These are phyloP conservation scores for Eidolon helvum DNA, from an alignment of 2,113 vertebrate species.

Conservation along the genomic window DNA sequence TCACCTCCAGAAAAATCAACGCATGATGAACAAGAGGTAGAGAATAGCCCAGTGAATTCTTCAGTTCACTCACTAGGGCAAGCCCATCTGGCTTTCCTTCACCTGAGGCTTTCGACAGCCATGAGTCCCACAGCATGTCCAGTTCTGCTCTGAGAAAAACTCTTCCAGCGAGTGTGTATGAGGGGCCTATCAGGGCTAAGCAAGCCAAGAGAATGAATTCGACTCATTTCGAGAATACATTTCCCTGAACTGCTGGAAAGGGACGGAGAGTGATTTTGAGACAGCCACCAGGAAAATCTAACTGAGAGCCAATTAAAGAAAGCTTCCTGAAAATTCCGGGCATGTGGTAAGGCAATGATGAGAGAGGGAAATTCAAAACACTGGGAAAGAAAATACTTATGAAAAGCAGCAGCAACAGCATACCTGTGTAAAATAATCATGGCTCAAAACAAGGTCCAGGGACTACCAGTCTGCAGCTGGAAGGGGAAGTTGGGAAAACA, in stretches of 20 bases:
- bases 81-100: neutral
- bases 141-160: neutral
- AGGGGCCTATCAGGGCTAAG: neutral
- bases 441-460: conserved; percentile 42
- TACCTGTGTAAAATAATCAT: conserved; percentile 37
- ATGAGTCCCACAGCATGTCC: fast-evolving
- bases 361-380: neutral
- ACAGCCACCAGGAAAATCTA: neutral
- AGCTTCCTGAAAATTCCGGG: neutral
- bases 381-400: neutral
- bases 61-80: neutral
- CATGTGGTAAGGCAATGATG: neutral
- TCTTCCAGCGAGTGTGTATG: fast-evolving
- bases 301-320: neutral
- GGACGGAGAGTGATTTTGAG: neutral
- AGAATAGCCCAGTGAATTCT: neutral
- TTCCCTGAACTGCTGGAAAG: neutral
- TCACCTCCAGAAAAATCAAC: neutral
- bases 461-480: neutral
- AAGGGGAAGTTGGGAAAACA: neutral
- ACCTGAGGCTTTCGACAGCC: neutral
- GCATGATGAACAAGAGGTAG: fast-evolving
- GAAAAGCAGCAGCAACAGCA: conserved; percentile 20
- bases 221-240: neutral
- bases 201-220: neutral